These are phyloP conservation scores for Chloroceryle inda DNA, from an alignment of 2,797 vertebrate genomes.

Conservation along the genomic window DNA sequence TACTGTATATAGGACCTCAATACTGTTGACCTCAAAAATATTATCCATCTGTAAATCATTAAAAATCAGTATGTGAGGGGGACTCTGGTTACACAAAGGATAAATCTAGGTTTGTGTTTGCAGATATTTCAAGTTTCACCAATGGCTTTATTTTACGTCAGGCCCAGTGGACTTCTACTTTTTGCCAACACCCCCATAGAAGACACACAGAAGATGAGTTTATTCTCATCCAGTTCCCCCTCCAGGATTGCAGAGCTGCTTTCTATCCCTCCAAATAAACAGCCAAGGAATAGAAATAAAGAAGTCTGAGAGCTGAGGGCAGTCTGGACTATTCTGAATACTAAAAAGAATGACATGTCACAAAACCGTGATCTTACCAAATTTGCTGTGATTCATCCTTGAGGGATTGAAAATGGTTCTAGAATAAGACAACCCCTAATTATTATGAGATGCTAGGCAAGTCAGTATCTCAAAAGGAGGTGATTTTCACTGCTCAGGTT, in stretches of 20 bases:
- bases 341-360: not conserved
- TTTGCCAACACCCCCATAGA: not conserved
- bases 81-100: not conserved
- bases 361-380: not conserved
- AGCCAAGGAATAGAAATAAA: not conserved
- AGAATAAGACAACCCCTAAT: not conserved
- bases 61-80: not conserved
- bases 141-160: not conserved
- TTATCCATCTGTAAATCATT: not conserved
- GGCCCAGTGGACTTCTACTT: not conserved
- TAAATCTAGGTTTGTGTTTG: not conserved
- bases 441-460: not conserved
- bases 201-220: not conserved
- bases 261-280: not conserved
- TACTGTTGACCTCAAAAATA: not conserved
- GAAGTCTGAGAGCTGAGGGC: not conserved
- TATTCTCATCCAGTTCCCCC: not conserved
- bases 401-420: not conserved
- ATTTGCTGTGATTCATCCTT: not conserved
- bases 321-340: not conserved
- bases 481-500: not conserved
- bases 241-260: not conserved
- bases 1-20: not conserved
- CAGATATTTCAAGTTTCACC: not conserved
- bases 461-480: not conserved